Conservation (phyloP, 2,113 vertebrate genomes). For the Elaphurus davidianus region DNA sequence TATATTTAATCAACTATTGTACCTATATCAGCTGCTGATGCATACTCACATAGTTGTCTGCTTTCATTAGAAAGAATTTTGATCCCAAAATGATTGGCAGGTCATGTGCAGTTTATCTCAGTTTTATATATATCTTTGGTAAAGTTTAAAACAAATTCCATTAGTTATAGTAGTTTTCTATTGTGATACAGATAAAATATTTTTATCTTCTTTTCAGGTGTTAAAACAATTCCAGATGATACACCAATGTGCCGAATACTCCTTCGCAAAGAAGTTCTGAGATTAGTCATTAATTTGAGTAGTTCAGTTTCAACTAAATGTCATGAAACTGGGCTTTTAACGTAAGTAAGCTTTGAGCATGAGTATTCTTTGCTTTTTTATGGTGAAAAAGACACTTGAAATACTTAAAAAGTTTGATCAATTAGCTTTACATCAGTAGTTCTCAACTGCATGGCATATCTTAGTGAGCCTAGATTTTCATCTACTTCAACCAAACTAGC, state of each 20-base stretch:
- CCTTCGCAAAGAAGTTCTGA: slow-evolving; percentile 95
- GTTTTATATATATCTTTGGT: background rate
- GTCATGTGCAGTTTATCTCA: background rate
- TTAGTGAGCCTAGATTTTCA: background rate
- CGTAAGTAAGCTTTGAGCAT: slow-evolving; percentile 84
- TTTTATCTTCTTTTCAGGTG: slow-evolving; percentile 82
- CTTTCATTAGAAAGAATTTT: slow-evolving; percentile 14
- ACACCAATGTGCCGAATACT: slow-evolving; percentile 94
- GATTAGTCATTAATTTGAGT: slow-evolving; percentile 97
- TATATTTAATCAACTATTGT: background rate
- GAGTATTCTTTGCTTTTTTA: background rate
- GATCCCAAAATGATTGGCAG: background rate
- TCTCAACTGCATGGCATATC: background rate
- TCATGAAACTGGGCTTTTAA: slow-evolving; percentile 97
- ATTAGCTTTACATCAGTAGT: background rate
- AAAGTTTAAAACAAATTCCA: background rate
- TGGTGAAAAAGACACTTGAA: background rate
- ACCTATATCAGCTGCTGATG: background rate
- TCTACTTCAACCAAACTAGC: background rate
- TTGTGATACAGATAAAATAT: background rate
- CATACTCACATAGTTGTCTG: background rate
- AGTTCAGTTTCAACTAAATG: slow-evolving; percentile 98
- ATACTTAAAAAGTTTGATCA: background rate
- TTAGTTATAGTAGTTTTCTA: background rate
- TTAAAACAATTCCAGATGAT: slow-evolving; percentile 94